Percentiles rank a stretch among this genome's conserved stretches.
Evolutionary conservation across 30 jellyfish, hydroid and myxozoan genomes (phyloP).

Genomic region (Pelagia noctiluca): DNA sequence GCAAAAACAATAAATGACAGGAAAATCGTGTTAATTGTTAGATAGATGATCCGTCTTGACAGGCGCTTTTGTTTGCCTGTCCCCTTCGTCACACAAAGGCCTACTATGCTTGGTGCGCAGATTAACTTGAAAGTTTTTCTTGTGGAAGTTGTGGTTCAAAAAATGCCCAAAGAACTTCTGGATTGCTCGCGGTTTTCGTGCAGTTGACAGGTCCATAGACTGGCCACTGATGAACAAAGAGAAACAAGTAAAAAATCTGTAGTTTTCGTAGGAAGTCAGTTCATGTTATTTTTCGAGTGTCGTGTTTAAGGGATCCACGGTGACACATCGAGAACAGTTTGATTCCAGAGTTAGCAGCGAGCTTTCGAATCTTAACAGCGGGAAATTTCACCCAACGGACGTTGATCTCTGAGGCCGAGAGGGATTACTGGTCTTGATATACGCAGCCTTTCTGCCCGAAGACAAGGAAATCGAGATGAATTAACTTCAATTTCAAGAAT

Average conservation of each 20-base stretch:
- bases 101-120: conserved; percentile 72
- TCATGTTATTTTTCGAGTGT: conserved; percentile 14
- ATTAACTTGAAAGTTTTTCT: conserved; percentile 46
- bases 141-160: conserved; percentile 71
- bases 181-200: conserved; percentile 61
- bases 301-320: conserved; percentile 64
- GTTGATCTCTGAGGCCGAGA: conserved; percentile 78
- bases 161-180: conserved; percentile 66
- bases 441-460: conserved; percentile 47
- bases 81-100: conserved; percentile 70
- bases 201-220: conserved; percentile 75
- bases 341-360: conserved; percentile 65
- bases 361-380: conserved; percentile 73
- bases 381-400: conserved; percentile 79
- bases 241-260: conserved; percentile 20
- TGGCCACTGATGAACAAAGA: conserved; percentile 22
- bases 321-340: conserved; percentile 64
- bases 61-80: conserved; percentile 62
- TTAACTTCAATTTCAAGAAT: background rate
- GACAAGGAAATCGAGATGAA: conserved; percentile 26
- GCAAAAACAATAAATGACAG: conserved; percentile 67
- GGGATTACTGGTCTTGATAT: conserved; percentile 74
- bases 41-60: conserved; percentile 64
- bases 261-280: background rate
- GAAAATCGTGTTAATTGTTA: conserved; percentile 64